A percentile compares a stretch with the other conserved stretches of the same genome.
phyloP scores from a whole-genome alignment of 1,140 invertebrate genomes.

The Drosophila erecta region DNA sequence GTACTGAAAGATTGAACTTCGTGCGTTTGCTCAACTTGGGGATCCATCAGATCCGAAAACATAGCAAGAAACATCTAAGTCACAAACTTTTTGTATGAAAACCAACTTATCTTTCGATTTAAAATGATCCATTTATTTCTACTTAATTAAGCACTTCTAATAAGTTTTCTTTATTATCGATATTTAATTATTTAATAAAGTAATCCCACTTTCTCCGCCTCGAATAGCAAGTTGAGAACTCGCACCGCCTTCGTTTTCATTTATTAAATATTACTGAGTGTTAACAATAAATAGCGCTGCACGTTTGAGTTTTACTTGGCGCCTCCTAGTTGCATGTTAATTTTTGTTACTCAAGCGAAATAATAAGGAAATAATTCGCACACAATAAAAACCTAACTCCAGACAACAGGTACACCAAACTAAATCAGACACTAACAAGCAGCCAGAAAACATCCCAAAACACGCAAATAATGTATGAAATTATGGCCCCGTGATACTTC shows the following conservation, averaged over 20 bases:
- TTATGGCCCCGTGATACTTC: not conserved
- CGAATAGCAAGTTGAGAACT: conserved; percentile 23
- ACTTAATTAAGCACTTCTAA: not conserved
- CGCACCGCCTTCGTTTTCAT: conserved; percentile 18
- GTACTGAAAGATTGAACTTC: conserved; percentile 1
- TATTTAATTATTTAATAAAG: not conserved
- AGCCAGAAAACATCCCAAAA: conserved; percentile 23
- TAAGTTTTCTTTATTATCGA: no score
- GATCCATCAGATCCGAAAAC: not conserved
- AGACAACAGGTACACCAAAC: conserved; percentile 37
- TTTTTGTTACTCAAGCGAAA: conserved; percentile 20
- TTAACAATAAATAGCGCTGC: conserved; percentile 45
- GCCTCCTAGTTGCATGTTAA: conserved; percentile 52
- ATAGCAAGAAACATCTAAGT: no score
- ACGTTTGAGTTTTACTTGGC: conserved; percentile 74
- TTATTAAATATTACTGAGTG: conserved; percentile 8
- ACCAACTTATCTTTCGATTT: not conserved
- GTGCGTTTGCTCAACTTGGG: conserved; percentile 32
- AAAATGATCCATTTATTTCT: not conserved
- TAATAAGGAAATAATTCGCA: conserved; percentile 14
- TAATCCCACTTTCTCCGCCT: not conserved
- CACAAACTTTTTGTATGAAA: not conserved
- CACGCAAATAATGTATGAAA: not conserved
- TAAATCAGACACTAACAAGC: conserved; percentile 29
- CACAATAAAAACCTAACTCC: conserved; percentile 9